phyloP scores from a whole-genome alignment of 2,797 vertebrate species.

The Coreius guichenoti region DNA sequence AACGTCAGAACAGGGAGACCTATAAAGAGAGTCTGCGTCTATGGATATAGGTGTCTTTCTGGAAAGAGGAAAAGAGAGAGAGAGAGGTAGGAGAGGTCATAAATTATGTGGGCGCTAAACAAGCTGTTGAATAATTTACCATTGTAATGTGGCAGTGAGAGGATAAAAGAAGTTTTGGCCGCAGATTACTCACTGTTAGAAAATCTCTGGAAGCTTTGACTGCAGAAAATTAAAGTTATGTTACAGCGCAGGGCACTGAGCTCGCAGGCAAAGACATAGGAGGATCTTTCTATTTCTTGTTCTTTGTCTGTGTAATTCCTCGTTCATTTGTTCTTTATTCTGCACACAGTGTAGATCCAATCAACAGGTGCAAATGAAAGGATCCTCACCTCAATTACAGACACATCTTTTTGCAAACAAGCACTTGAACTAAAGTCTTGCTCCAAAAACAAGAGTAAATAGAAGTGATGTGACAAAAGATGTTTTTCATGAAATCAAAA shows the following conservation, averaged over 20 bases:
- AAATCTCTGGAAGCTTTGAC: conserved; percentile 42
- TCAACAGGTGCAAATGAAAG: conserved; percentile 44
- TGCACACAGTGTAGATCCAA: conserved; percentile 4
- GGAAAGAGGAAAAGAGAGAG: conserved; percentile 30
- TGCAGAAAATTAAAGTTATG: conserved; percentile 44
- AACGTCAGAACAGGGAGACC: neutral
- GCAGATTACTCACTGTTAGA: conserved; percentile 52
- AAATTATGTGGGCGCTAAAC: conserved; percentile 67
- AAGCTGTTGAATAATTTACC: conserved; percentile 72
- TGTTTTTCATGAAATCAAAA: conserved; percentile 4
- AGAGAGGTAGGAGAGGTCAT: conserved; percentile 54
- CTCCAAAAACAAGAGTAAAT: neutral
- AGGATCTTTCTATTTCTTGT: conserved; percentile 6
- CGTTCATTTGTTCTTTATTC: conserved; percentile 44
- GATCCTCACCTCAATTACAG: conserved; percentile 38
- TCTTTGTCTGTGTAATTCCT: conserved; percentile 15
- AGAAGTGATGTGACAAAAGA: neutral
- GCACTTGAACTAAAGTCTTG: conserved; percentile 6
- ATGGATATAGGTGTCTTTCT: conserved; percentile 8
- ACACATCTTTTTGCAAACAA: conserved; percentile 19
- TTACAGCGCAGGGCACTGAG: conserved; percentile 30
- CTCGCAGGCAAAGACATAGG: conserved; percentile 19
- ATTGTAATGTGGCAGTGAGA: conserved; percentile 58
- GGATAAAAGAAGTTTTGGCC: conserved; percentile 47
- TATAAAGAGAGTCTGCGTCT: neutral